Evolutionary conservation across 2,888 invertebrate genomes (phyloP).

Genomic region (Idaea biselata): DNA sequence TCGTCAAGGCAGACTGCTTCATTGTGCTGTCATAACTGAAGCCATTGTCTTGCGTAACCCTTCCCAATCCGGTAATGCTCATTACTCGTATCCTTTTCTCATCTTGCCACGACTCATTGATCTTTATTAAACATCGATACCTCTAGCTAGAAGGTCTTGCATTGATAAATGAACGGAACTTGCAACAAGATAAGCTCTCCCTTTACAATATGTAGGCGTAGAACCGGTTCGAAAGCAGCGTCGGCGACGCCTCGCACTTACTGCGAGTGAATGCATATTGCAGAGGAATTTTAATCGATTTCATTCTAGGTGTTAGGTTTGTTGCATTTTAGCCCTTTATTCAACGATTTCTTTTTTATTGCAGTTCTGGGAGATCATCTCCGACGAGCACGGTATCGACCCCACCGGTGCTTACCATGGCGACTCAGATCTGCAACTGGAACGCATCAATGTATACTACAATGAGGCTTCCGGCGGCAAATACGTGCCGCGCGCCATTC

Average conservation of each 20-base stretch:
- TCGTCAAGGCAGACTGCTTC: conserved; percentile 43
- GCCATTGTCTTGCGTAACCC: conserved; percentile 69
- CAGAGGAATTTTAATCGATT: conserved; percentile 60
- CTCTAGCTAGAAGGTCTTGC: conserved; percentile 26
- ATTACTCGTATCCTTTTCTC: conserved; percentile 64
- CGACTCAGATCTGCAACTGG: conserved; percentile 94
- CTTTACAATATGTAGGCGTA: conserved; percentile 25
- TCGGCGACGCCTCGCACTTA: conserved; percentile 37
- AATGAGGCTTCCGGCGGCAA: conserved; percentile 90
- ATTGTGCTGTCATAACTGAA: conserved; percentile 52
- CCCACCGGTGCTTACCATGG: conserved; percentile 94
- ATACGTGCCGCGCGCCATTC: conserved; percentile 71
- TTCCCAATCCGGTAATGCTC: conserved; percentile 52
- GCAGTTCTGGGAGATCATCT: conserved; percentile 95
- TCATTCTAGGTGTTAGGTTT: conserved; percentile 38
- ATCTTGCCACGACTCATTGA: conserved; percentile 62
- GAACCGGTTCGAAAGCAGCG: conserved; percentile 69
- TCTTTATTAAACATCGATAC: conserved; percentile 46
- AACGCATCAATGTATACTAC: conserved; percentile 97
- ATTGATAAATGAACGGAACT: conserved; percentile 36
- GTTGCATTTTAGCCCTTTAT: conserved; percentile 46
- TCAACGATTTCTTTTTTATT: conserved; percentile 86
- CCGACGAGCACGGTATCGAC: conserved; percentile 96
- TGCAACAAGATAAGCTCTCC: conserved; percentile 37
- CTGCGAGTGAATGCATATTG: conserved; percentile 50